Evolutionary conservation across 2,888 invertebrate genomes (phyloP).

Genomic region (Anorthoa munda): DNA sequence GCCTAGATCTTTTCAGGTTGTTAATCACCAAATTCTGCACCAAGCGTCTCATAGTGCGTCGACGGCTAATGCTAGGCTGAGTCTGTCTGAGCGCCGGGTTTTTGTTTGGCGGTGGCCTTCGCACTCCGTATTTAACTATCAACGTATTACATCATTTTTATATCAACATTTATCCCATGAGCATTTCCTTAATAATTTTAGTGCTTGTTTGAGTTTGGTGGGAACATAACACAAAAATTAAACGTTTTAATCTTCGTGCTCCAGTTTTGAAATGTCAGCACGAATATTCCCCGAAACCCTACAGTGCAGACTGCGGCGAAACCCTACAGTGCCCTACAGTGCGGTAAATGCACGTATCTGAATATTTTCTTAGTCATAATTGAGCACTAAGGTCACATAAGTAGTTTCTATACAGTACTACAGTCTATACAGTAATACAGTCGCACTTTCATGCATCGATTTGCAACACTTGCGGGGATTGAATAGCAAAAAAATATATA

Average conservation of each 20-base stretch:
- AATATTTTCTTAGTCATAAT: background rate
- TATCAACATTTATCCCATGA: constrained; percentile 1
- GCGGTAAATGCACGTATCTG: background rate
- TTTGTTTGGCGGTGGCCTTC: constrained; percentile 22
- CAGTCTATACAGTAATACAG: background rate
- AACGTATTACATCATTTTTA: constrained; percentile 43
- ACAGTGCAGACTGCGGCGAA: background rate
- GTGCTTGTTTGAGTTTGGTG: background rate
- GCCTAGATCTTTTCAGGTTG: constrained; percentile 25
- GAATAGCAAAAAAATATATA: no score
- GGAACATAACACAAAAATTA: no score
- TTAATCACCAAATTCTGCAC: constrained; percentile 12
- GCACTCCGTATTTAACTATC: background rate
- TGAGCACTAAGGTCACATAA: background rate
- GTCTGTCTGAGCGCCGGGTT: constrained; percentile 8
- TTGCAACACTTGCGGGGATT: background rate
- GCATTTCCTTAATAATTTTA: constrained; percentile 14
- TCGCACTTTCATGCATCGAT: background rate
- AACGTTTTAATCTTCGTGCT: background rate
- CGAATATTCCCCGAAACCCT: constrained; percentile 4
- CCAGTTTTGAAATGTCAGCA: background rate
- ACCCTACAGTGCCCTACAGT: background rate
- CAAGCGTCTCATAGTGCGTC: constrained; percentile 41
- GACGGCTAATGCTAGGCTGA: background rate
- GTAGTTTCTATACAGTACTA: background rate